phyloP scores from a whole-genome alignment of 1,140 invertebrate species.

The Teleogryllus occipitalis region DNA sequence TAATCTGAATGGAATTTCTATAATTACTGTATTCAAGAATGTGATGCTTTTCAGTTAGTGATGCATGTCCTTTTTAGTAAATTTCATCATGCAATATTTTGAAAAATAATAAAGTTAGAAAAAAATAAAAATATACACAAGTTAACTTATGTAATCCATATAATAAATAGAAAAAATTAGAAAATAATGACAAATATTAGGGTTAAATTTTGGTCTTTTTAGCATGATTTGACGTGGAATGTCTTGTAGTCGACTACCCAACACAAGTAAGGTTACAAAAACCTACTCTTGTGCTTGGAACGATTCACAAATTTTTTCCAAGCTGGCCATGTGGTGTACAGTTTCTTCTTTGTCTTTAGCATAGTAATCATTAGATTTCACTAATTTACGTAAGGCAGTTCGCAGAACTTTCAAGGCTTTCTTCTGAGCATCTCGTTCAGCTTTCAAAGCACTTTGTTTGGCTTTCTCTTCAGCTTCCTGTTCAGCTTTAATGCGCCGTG shows the following conservation, averaged over 20 bases:
- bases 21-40: no score
- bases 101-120: no score
- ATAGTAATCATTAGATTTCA: constrained; percentile 86
- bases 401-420: constrained; percentile 77
- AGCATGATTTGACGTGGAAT: no score
- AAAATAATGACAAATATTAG: no score
- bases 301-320: constrained; percentile 83
- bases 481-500: constrained; percentile 66
- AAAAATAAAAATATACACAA: background rate
- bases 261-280: background rate
- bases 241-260: background rate
- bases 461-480: constrained; percentile 73
- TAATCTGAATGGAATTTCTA: no score
- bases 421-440: constrained; percentile 77
- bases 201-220: no score
- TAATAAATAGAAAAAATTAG: no score
- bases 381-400: constrained; percentile 73
- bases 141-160: background rate
- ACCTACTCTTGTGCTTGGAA: constrained; percentile 42
- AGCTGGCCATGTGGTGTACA: constrained; percentile 75
- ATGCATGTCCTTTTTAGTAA: no score
- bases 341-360: constrained; percentile 60
- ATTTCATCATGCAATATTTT: no score
- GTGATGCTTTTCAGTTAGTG: no score
- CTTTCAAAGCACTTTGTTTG: constrained; percentile 68